Conservation (phyloP, 2,113 vertebrate genomes). For the Nerophis ophidion region DNA sequence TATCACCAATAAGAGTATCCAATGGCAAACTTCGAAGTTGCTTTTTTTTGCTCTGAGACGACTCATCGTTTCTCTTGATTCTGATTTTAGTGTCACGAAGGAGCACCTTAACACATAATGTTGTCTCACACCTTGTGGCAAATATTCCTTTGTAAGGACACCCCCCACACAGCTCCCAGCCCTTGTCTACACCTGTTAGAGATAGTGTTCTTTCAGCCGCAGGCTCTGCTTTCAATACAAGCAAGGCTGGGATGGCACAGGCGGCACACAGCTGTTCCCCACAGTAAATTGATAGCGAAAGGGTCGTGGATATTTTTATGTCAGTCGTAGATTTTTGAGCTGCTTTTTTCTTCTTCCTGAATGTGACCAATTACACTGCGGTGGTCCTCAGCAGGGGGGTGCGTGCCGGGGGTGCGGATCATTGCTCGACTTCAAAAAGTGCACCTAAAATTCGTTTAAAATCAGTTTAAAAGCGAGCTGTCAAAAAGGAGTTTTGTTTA, state of each 20-base stretch:
- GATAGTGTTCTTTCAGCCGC: conserved; percentile 66
- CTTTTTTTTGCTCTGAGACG: conserved; percentile 39
- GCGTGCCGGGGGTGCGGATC: conserved; percentile 29
- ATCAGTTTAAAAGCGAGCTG: conserved; percentile 38
- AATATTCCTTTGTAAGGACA: conserved; percentile 63
- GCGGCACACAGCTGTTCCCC: conserved; percentile 66
- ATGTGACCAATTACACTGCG: conserved; percentile 49
- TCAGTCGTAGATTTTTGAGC: conserved; percentile 56
- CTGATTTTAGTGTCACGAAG: conserved; percentile 66
- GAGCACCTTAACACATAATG: conserved; percentile 68
- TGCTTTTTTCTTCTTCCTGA: conserved; percentile 45
- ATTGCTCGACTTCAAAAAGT: conserved; percentile 49
- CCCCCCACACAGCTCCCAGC: conserved; percentile 34
- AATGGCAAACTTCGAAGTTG: conserved; percentile 38
- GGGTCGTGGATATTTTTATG: conserved; percentile 66
- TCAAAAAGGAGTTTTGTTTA: neutral
- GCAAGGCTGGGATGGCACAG: conserved; percentile 58
- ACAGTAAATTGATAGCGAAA: conserved; percentile 69
- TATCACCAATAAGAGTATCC: conserved; percentile 21
- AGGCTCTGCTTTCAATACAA: conserved; percentile 63
- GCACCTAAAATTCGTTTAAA: conserved; percentile 46
- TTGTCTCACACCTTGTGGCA: conserved; percentile 64
- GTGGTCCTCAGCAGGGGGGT: conserved; percentile 30
- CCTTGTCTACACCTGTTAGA: conserved; percentile 66
- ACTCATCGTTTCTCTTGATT: conserved; percentile 48